A percentile compares a stretch with the other conserved stretches of the same genome.
phyloP scores from a whole-genome alignment of 2,113 vertebrate species.

The Camelus bactrianus region DNA sequence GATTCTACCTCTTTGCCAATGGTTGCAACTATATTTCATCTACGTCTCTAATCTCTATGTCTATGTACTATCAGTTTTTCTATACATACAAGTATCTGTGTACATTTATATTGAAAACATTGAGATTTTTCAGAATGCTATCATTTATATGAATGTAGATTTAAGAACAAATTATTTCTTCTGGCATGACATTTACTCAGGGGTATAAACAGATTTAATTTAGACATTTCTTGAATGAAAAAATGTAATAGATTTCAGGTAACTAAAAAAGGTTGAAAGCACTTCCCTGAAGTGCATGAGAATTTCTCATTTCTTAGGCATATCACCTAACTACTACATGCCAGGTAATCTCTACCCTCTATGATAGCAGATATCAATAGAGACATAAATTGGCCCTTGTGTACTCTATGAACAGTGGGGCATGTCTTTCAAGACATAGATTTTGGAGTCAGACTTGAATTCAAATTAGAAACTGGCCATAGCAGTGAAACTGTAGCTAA shows the following conservation, averaged over 20 bases:
- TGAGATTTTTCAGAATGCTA: neutral
- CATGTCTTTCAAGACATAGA: neutral
- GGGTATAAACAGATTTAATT: neutral
- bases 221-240: neutral
- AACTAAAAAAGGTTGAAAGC: neutral
- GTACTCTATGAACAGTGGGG: neutral
- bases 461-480: conserved; percentile 8
- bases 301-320: neutral
- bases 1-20: neutral
- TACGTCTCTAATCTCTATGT: neutral
- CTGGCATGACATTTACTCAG: neutral
- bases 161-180: neutral
- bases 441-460: neutral
- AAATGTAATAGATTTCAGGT: neutral
- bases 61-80: neutral
- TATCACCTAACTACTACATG: neutral
- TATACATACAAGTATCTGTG: neutral
- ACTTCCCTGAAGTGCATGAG: neutral
- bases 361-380: neutral
- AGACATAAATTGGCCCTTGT: neutral
- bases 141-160: neutral
- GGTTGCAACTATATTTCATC: neutral
- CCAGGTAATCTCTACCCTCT: neutral
- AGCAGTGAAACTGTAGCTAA: neutral
- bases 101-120: neutral